Percentiles rank a stretch among this genome's conserved stretches.
Evolutionary conservation across 1,140 invertebrate genomes (phyloP).

Genomic region (Lycorma delicatula): DNA sequence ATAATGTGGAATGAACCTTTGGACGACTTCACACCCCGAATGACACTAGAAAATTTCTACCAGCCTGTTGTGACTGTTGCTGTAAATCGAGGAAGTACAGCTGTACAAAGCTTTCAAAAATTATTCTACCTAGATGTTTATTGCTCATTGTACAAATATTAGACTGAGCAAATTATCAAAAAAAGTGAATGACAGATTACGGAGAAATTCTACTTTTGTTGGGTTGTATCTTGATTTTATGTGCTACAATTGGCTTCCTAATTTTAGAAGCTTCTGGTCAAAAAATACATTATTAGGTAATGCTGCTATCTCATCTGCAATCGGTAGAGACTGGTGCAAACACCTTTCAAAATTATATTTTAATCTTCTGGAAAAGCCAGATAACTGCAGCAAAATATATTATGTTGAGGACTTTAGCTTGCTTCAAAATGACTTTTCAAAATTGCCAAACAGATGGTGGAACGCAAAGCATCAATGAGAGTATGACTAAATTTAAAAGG

Average conservation of each 20-base stretch:
- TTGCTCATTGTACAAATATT: slow-evolving; percentile 6
- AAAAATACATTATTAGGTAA: slow-evolving; percentile 27
- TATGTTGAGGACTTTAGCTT: slow-evolving; percentile 21
- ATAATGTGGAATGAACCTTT: background rate
- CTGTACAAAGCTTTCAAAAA: background rate
- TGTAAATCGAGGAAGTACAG: background rate
- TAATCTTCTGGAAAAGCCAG: slow-evolving; percentile 21
- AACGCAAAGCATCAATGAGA: slow-evolving; percentile 21
- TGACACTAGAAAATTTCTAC: background rate
- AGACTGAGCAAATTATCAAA: background rate
- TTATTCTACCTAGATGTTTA: background rate
- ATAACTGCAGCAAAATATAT: slow-evolving; percentile 21
- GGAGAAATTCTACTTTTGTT: slow-evolving; percentile 10
- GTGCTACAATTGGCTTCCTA: slow-evolving; percentile 13
- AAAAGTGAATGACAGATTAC: background rate
- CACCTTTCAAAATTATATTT: slow-evolving; percentile 29
- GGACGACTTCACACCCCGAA: background rate
- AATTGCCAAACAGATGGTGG: slow-evolving; percentile 3
- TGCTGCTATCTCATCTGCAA: slow-evolving; percentile 21
- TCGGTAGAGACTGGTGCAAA: slow-evolving; percentile 21
- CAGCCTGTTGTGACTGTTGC: background rate
- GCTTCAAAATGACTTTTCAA: slow-evolving; percentile 21
- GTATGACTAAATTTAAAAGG: slow-evolving; percentile 28
- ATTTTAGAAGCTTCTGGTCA: slow-evolving; percentile 19
- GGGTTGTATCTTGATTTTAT: slow-evolving; percentile 9